A percentile compares a stretch with the other conserved stretches of the same genome.
These are phyloP conservation scores for Cataglyphis albicans DNA, from an alignment of 2,888 invertebrate genomes.

Conservation along the genomic window DNA sequence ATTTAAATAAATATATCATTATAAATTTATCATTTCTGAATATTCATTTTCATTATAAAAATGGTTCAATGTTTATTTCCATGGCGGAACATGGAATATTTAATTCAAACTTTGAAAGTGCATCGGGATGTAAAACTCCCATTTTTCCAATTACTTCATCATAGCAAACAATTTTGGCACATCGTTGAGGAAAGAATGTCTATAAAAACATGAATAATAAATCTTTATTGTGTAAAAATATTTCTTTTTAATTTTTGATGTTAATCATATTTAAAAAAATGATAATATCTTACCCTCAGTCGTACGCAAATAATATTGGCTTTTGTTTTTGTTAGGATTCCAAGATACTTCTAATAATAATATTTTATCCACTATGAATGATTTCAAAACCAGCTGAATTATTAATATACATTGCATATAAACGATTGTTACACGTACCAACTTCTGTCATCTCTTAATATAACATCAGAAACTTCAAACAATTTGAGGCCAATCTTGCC, in stretches of 20 bases:
- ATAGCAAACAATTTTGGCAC: constrained; percentile 93
- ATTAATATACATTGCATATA: constrained; percentile 97
- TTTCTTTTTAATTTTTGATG: not conserved
- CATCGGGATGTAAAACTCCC: constrained; percentile 97
- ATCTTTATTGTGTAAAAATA: not conserved
- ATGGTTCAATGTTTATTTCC: constrained; percentile 96
- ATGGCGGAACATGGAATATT: constrained; percentile 96
- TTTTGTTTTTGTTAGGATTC: constrained; percentile 86
- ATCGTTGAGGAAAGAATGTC: constrained; percentile 98
- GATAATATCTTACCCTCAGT: constrained; percentile 89
- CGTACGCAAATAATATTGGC: constrained; percentile 92
- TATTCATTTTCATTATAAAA: constrained; percentile 87
- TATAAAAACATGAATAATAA: constrained; percentile 85
- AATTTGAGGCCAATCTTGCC: too few relatives aligned
- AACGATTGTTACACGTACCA: too few relatives aligned
- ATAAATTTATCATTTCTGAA: not conserved
- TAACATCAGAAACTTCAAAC: constrained; percentile 97
- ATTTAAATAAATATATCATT: not conserved
- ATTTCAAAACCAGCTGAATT: constrained; percentile 98
- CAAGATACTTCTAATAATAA: constrained; percentile 94
- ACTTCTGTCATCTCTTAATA: constrained; percentile 95
- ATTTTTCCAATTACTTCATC: constrained; percentile 92
- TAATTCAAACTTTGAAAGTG: constrained; percentile 95
- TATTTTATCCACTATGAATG: constrained; percentile 96
- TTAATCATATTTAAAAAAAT: not conserved